Percentiles rank a stretch among this genome's conserved stretches.
phyloP scores from a whole-genome alignment of 2,888 invertebrate species.

The Orchesellides sinensis region DNA sequence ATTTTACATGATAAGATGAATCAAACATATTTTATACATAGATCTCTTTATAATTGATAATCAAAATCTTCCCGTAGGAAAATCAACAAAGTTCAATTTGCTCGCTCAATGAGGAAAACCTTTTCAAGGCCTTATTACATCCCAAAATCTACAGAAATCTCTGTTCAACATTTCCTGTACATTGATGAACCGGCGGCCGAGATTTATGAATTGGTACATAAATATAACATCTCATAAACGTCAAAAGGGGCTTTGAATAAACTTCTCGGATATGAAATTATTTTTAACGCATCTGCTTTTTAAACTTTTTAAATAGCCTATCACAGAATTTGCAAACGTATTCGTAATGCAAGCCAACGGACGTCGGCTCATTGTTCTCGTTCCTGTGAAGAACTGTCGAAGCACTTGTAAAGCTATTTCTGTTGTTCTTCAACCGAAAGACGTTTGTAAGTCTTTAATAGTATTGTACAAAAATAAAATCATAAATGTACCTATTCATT shows the following conservation, averaged over 20 bases:
- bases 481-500: slow-evolving; percentile 58
- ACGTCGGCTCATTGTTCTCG: slow-evolving; percentile 83
- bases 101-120: slow-evolving; percentile 83
- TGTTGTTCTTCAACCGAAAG: slow-evolving; percentile 83
- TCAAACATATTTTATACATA: slow-evolving; percentile 2
- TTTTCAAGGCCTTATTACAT: slow-evolving; percentile 86
- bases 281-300: not conserved
- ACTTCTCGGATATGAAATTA: no score
- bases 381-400: slow-evolving; percentile 87
- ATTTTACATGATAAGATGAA: not conserved
- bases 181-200: slow-evolving; percentile 85
- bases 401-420: slow-evolving; percentile 85
- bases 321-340: slow-evolving; percentile 89
- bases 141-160: slow-evolving; percentile 77
- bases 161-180: slow-evolving; percentile 85
- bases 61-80: slow-evolving; percentile 80
- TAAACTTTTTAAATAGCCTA: slow-evolving; percentile 79
- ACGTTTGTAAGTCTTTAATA: slow-evolving; percentile 86
- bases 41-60: not conserved
- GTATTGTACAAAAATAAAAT: not conserved
- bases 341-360: slow-evolving; percentile 87
- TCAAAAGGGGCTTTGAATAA: no score
- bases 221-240: not conserved
- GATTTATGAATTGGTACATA: slow-evolving; percentile 15
- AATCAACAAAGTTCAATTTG: slow-evolving; percentile 86